These are phyloP conservation scores for Sialia sialis DNA, from an alignment of 2,113 vertebrate genomes.

Conservation along the genomic window DNA sequence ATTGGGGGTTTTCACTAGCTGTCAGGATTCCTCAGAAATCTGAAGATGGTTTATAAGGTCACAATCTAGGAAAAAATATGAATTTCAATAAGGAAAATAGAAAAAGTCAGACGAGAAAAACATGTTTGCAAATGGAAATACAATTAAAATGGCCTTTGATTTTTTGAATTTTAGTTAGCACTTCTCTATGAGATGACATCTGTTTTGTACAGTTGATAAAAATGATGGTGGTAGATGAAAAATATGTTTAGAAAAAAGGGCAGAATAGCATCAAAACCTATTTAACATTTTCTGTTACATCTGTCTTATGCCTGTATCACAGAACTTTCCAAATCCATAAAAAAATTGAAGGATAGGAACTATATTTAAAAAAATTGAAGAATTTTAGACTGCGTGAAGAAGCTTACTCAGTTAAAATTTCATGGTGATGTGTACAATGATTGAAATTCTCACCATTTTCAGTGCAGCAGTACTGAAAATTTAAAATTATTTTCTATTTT, in stretches of 20 bases:
- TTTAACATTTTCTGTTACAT: constrained; percentile 32
- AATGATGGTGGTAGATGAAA: constrained; percentile 2
- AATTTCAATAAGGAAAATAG: background rate
- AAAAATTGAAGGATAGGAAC: constrained; percentile 42
- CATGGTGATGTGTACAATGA: background rate
- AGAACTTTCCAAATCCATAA: constrained; percentile 49
- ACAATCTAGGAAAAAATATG: background rate
- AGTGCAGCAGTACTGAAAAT: background rate
- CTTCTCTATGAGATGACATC: background rate
- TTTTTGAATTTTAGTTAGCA: background rate
- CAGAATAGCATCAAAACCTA: constrained; percentile 31
- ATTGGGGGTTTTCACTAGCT: background rate
- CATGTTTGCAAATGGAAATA: background rate
- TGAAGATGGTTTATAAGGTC: background rate
- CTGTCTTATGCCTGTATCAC: constrained; percentile 47
- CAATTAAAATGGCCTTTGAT: background rate
- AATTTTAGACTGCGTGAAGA: background rate
- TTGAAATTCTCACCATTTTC: background rate
- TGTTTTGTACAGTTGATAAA: background rate
- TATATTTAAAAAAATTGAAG: background rate
- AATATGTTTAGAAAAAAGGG: constrained; percentile 13
- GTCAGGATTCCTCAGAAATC: background rate
- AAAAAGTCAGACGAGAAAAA: background rate
- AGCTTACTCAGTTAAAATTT: background rate
- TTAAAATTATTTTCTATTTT: background rate